These are phyloP conservation scores for Adrianichthys oophorus DNA, from an alignment of 2,797 vertebrate genomes.

Conservation along the genomic window DNA sequence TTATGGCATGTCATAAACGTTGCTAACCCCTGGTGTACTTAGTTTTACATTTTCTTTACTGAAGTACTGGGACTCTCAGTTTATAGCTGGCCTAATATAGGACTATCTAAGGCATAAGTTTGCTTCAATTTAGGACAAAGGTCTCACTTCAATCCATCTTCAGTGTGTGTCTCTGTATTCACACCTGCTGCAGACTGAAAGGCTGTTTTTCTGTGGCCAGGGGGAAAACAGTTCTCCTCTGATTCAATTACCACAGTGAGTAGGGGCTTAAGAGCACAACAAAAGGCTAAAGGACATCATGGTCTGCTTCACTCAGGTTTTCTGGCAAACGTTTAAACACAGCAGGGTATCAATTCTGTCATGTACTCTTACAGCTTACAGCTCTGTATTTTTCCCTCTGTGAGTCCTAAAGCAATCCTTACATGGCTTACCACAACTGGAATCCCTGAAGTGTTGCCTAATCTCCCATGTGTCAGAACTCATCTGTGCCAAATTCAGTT, in stretches of 20 bases:
- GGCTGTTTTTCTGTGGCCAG: constrained; percentile 22
- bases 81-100: constrained; percentile 51
- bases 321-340: constrained; percentile 33
- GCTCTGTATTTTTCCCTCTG: constrained; percentile 25
- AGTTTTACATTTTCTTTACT: constrained; percentile 43
- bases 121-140: constrained; percentile 25
- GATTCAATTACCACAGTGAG: constrained; percentile 60
- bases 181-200: constrained; percentile 25
- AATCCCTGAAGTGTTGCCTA: constrained; percentile 26
- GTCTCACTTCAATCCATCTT: constrained; percentile 8
- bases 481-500: constrained; percentile 37
- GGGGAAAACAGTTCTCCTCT: constrained; percentile 42
- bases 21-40: constrained; percentile 23
- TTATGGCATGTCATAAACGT: too few species aligned
- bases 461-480: constrained; percentile 47
- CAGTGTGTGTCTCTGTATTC: constrained; percentile 23
- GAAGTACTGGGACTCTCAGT: constrained; percentile 26
- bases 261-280: constrained; percentile 41
- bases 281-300: constrained; percentile 40
- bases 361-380: constrained; percentile 46
- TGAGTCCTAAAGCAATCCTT: constrained; percentile 23
- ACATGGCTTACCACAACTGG: constrained; percentile 4
- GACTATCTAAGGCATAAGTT: constrained; percentile 11
- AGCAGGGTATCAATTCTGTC: constrained; percentile 41
- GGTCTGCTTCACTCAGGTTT: constrained; percentile 47